These are phyloP conservation scores for Uromys caudimaculatus DNA, from an alignment of 2,797 vertebrate genomes.

Conservation along the genomic window DNA sequence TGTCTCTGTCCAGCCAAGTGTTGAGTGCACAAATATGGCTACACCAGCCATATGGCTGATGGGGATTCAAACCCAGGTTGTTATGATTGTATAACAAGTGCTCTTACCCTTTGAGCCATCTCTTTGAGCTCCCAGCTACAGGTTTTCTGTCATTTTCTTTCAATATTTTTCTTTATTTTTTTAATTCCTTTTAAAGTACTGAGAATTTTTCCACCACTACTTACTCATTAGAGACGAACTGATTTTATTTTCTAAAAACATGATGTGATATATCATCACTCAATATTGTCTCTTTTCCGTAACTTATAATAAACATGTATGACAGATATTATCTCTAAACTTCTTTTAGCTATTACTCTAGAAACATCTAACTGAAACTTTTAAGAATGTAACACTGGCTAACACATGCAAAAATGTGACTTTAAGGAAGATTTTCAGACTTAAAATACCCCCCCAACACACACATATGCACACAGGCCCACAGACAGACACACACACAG, in stretches of 20 bases:
- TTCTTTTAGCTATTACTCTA: background rate
- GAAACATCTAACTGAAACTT: background rate
- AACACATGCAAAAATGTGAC: background rate
- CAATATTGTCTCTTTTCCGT: background rate
- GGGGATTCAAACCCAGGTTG: background rate
- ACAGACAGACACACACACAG: no score
- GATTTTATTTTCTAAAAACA: constrained; percentile 50
- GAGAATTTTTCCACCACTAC: background rate
- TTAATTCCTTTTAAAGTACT: constrained; percentile 57
- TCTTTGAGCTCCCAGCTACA: background rate
- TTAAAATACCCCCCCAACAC: background rate
- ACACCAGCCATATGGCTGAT: background rate
- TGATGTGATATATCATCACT: background rate
- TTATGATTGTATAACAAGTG: background rate
- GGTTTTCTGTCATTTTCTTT: constrained; percentile 76
- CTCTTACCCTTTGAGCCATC: background rate
- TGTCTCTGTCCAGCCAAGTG: background rate
- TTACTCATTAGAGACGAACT: background rate
- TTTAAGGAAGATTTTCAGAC: constrained; percentile 18
- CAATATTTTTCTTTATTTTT: constrained; percentile 80
- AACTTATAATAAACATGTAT: background rate
- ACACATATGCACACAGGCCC: no score
- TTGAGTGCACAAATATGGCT: background rate
- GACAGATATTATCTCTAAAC: background rate
- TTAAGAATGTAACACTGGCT: background rate